Base-by-base conservation (phyloP, 2,888 invertebrate species). In the Rhagophthalmus giganteus region DNA sequence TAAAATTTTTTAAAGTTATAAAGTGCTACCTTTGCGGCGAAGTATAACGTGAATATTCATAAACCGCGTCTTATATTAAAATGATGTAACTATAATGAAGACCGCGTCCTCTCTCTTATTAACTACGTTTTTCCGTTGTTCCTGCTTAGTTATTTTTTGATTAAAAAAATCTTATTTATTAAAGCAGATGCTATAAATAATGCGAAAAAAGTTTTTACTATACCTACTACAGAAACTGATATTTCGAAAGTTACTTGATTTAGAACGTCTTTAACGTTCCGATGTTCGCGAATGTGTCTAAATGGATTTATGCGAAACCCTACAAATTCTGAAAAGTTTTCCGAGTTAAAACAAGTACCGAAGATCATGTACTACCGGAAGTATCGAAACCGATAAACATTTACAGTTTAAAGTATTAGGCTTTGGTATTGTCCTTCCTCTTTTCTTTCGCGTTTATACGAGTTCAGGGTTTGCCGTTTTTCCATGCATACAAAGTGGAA, bases 401-500 rank as follows among this genome's bases (percentile, higher is more conserved):
- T 37, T 37, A 25, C 25, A 37, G 24, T 4, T 34, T 34, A 34
- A 11, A 34, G 32, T n/a, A 34, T 15, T 34, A 16, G 8, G 2
- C 11, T 8, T 20, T 12, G n/a, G 11, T 37, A 20, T 20, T 5
- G 7, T 11, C 30, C 12, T 30, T 28, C 16, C 10, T 2, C 16
- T n/a, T 16, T 34, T 33, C 20, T 32, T 25, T n/a, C 6, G 20
- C 11, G 33, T 24, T 41, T 34, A 16, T 12, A 28, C 25, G 28
- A 35, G 35, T 44, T 44, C 13, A 35, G 13, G 26, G 27, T 20
- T 33, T 33, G 3, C 13, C 13, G 32, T 31, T 24, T 32, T 42
- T 42, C 15, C 4, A 14, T 26, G 34, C 42, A 42, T 42, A 34
- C 42, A 26, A 34, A 42, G 42, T 42, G 24, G 34, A n/a, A n/a